Evolutionary conservation across 2,797 vertebrate genomes (phyloP).

Genomic region (Lindbergichthys nudifrons): DNA sequence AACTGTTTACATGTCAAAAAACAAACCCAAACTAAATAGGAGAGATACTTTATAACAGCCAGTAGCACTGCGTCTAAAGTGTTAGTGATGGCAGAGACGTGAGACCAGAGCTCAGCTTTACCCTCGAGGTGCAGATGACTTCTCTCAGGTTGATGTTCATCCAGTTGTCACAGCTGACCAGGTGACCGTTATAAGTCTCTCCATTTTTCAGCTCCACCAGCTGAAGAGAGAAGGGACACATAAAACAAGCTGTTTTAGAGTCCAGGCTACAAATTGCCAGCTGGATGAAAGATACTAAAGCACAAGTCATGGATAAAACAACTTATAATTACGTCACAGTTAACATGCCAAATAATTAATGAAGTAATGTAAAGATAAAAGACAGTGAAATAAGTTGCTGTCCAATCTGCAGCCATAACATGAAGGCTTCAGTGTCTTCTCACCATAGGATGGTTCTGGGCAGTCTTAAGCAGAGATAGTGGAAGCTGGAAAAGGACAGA

Average conservation of each 20-base stretch:
- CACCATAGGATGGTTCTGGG: slow-evolving; percentile 99
- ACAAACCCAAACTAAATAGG: neutral
- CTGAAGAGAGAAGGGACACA: slow-evolving; percentile 69
- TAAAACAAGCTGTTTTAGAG: neutral
- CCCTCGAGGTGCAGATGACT: slow-evolving; percentile 98
- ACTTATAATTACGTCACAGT: neutral
- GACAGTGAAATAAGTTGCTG: neutral
- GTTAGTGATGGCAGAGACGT: neutral
- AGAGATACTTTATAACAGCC: neutral
- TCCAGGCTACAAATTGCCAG: neutral
- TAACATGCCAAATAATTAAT: neutral
- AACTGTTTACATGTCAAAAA: neutral
- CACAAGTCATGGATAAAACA: neutral
- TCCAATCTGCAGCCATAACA: neutral
- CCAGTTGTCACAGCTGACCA: slow-evolving; percentile 99
- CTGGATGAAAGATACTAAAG: neutral
- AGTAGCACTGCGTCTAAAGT: neutral
- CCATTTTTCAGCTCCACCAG: slow-evolving; percentile 98
- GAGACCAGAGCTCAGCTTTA: slow-evolving; percentile 65
- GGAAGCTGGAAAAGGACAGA: slow-evolving; percentile 86
- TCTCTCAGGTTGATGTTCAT: slow-evolving; percentile 99
- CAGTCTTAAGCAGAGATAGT: slow-evolving; percentile 94
- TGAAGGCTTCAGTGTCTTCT: slow-evolving; percentile 56
- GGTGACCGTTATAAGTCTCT: slow-evolving; percentile 97
- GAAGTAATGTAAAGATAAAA: rapidly evolving